Conservation (phyloP, 2,113 vertebrate genomes). For the Oxyruncus cristatus region DNA sequence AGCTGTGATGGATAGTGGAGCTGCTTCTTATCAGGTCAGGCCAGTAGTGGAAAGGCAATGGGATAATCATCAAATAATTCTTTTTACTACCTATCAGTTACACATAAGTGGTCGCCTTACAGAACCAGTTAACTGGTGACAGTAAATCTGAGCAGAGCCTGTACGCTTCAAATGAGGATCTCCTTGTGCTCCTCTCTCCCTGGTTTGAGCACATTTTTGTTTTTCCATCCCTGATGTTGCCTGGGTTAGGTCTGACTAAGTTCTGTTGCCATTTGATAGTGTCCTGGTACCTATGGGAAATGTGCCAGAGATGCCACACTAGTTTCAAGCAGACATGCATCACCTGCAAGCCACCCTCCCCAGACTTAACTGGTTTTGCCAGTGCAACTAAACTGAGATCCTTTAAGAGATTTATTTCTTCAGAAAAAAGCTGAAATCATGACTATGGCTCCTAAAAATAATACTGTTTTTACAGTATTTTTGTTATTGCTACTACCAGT, state of each 20-base stretch:
- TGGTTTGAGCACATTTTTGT: background rate
- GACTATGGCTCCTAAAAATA: background rate
- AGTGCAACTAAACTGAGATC: background rate
- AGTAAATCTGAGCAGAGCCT: conserved; percentile 30
- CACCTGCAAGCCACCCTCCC: background rate
- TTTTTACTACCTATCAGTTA: conserved; percentile 64
- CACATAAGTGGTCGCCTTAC: conserved; percentile 57
- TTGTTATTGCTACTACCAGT: background rate
- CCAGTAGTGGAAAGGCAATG: conserved; percentile 66
- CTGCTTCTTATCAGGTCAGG: conserved; percentile 61
- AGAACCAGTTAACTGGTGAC: conserved; percentile 55
- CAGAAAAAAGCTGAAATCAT: background rate
- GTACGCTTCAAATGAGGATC: background rate
- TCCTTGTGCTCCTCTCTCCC: background rate
- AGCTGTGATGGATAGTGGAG: conserved; percentile 53
- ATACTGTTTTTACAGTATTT: background rate
- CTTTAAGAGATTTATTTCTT: background rate
- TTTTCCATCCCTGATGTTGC: background rate
- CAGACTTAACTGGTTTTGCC: background rate
- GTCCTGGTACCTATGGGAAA: background rate
- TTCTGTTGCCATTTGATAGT: background rate
- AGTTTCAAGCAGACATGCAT: background rate
- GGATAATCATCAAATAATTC: conserved; percentile 66
- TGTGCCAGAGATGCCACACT: background rate
- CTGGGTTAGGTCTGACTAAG: background rate